Evolutionary conservation across 2,113 vertebrate species (phyloP).

Genomic region (Mionectes macconnelli): DNA sequence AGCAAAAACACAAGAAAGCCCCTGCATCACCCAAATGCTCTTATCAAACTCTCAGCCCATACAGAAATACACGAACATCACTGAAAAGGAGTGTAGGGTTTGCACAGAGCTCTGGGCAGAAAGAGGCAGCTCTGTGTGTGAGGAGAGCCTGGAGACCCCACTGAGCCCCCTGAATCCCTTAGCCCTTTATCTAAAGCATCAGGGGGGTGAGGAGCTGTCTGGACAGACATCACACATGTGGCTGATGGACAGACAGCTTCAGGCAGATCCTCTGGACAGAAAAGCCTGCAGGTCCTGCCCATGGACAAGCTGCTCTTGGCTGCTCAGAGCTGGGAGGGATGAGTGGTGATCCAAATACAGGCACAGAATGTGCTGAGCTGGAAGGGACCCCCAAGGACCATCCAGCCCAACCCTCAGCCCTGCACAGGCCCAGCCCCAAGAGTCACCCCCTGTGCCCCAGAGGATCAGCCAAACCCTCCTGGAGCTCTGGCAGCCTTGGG

Average conservation of each 20-base stretch:
- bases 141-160: not conserved
- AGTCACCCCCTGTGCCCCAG: not conserved
- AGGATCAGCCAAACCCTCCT: not conserved
- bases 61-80: not conserved
- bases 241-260: not conserved
- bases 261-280: rapidly evolving
- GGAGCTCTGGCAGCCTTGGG: not conserved
- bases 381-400: not conserved
- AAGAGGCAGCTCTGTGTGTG: rapidly evolving
- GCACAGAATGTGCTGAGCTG: not conserved
- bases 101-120: too few relatives aligned
- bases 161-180: not conserved
- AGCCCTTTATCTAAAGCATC: not conserved
- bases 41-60: not conserved
- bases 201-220: not conserved
- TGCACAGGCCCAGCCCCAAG: not conserved
- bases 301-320: not conserved
- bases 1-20: not conserved
- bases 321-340: not conserved
- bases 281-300: too few relatives aligned
- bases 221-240: rapidly evolving
- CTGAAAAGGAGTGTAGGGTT: not conserved
- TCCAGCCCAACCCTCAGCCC: not conserved
- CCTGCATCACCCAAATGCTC: not conserved
- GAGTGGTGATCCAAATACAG: not conserved